phyloP scores from a whole-genome alignment of 2,797 vertebrate genomes.

The Urocyon cinereoargenteus region DNA sequence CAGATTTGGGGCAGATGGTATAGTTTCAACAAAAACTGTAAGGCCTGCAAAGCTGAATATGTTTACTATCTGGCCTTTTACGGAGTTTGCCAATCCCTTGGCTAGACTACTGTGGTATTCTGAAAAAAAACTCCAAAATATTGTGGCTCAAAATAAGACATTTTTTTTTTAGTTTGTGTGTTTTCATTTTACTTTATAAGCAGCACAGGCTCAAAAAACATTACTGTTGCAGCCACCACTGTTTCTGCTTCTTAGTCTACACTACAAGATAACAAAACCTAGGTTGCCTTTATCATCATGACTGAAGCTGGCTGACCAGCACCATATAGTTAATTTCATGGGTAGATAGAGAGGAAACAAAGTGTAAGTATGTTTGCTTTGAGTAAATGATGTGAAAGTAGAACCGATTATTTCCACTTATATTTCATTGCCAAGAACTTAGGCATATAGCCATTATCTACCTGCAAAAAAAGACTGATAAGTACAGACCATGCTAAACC shows the following conservation, averaged over 20 bases:
- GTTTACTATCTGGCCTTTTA: not conserved
- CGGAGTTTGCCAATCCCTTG: not conserved
- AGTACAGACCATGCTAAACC: not conserved
- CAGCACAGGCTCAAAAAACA: not conserved
- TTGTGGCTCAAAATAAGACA: not conserved
- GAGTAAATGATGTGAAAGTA: not conserved
- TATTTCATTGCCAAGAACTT: not conserved
- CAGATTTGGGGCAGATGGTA: not conserved
- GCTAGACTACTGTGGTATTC: not conserved
- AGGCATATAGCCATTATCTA: not conserved
- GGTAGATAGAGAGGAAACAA: not conserved
- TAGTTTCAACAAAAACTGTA: not conserved
- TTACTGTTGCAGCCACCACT: not conserved
- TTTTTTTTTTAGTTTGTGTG: not conserved
- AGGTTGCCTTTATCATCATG: not conserved
- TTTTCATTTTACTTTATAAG: not conserved
- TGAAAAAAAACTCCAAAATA: slow-evolving; percentile 13
- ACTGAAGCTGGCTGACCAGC: not conserved
- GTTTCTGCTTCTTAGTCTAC: not conserved
- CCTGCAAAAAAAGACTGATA: not conserved
- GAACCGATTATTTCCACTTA: not conserved
- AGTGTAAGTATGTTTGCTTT: not conserved
- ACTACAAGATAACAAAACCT: too few relatives aligned
- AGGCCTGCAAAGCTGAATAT: not conserved
- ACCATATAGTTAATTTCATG: too few relatives aligned